These are phyloP conservation scores for Xanthorhoe designata DNA, from an alignment of 2,888 invertebrate species.

Conservation along the genomic window DNA sequence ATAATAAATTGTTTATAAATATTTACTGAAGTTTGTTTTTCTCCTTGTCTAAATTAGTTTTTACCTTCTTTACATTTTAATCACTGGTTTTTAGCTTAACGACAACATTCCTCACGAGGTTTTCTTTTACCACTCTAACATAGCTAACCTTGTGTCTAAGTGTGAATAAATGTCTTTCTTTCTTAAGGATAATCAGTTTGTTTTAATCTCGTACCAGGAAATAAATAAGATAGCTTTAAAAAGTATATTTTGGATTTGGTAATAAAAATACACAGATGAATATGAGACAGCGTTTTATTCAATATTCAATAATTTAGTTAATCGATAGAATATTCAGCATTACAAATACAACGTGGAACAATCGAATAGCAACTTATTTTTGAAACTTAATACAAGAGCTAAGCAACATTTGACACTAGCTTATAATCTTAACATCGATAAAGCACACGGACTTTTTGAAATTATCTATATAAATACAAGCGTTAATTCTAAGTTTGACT, in stretches of 20 bases:
- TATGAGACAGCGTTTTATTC: conserved; percentile 85
- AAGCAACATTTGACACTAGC: conserved; percentile 69
- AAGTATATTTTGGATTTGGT: not conserved
- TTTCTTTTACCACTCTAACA: not conserved
- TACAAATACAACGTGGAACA: conserved; percentile 85
- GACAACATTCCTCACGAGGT: too few species aligned
- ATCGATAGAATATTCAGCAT: conserved; percentile 84
- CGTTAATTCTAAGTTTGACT: conserved; percentile 41
- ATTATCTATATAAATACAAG: conserved; percentile 56
- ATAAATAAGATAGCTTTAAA: too few species aligned
- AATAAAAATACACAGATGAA: conserved; percentile 61
- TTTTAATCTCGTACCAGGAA: too few species aligned
- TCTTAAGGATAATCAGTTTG: too few species aligned
- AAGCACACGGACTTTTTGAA: conserved; percentile 79
- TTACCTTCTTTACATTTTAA: too few species aligned
- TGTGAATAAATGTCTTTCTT: too few species aligned
- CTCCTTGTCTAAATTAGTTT: too few species aligned
- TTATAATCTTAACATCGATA: conserved; percentile 66
- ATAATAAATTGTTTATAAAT: conserved; percentile 30
- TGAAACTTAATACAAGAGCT: conserved; percentile 79
- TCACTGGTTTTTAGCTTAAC: too few species aligned
- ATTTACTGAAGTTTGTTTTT: conserved; percentile 35
- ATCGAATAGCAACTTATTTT: conserved; percentile 79
- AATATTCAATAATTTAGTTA: conserved; percentile 80
- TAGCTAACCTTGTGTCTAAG: too few species aligned